A percentile compares a stretch with the other conserved stretches of the same genome.
These are phyloP conservation scores for Perccottus glenii DNA, from an alignment of 2,113 vertebrate species.

Conservation along the genomic window DNA sequence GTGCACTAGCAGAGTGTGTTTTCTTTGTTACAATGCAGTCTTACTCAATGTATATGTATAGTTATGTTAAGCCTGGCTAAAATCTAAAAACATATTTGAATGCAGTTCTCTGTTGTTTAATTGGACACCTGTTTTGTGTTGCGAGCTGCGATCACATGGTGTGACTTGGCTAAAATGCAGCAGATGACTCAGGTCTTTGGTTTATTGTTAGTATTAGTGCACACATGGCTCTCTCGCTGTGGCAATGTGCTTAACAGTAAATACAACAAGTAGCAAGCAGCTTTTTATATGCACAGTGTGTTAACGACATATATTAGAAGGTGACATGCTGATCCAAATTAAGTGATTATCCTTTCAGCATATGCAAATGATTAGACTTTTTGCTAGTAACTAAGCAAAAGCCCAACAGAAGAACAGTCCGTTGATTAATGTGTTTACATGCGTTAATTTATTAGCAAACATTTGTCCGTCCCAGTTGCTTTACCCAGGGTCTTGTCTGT, in stretches of 20 bases:
- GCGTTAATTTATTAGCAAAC: slow-evolving; percentile 5
- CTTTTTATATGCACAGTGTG: slow-evolving; percentile 34
- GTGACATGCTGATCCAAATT: background rate
- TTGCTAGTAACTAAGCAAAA: background rate
- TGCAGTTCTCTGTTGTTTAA: slow-evolving; percentile 17
- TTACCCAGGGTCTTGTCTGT: slow-evolving; percentile 19
- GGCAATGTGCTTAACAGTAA: slow-evolving; percentile 58
- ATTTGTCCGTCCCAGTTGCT: slow-evolving; percentile 16
- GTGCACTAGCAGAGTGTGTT: background rate
- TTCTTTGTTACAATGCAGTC: background rate
- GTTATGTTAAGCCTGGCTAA: background rate
- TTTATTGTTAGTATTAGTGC: slow-evolving; percentile 55
- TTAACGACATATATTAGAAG: background rate
- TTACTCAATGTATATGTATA: background rate
- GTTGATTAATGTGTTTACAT: slow-evolving; percentile 14
- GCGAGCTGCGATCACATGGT: slow-evolving; percentile 47
- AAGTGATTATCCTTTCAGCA: background rate
- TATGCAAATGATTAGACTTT: background rate
- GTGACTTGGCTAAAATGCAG: slow-evolving; percentile 56
- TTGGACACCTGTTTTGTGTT: slow-evolving; percentile 55
- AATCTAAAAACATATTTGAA: slow-evolving; percentile 6
- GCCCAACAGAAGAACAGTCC: slow-evolving; percentile 7
- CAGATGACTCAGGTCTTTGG: slow-evolving; percentile 70
- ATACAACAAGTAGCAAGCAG: slow-evolving; percentile 25
- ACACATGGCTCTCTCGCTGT: slow-evolving; percentile 41